Evolutionary conservation across 2,113 vertebrate species (phyloP).

Genomic region (Pionites leucogaster): DNA sequence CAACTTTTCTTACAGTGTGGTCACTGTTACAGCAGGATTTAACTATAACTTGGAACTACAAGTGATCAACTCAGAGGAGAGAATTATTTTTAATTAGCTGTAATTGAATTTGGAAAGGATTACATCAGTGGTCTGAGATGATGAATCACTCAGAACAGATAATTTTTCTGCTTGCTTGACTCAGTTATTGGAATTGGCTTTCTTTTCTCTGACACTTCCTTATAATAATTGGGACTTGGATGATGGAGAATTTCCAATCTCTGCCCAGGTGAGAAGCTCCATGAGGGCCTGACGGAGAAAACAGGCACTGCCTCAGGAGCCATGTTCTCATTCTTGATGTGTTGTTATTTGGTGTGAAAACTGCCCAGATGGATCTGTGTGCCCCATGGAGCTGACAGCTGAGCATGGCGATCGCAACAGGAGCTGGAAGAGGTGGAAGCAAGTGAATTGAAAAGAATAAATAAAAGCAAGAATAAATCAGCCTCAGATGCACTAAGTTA

Average conservation of each 20-base stretch:
- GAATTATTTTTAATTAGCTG: slow-evolving; percentile 43
- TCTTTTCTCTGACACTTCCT: not conserved
- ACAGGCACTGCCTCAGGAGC: not conserved
- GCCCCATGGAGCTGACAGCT: not conserved
- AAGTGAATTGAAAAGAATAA: not conserved
- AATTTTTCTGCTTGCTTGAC: not conserved
- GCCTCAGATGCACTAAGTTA: not conserved
- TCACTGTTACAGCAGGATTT: not conserved
- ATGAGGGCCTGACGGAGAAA: slow-evolving; percentile 32
- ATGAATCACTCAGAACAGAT: not conserved
- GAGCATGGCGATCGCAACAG: fast-evolving
- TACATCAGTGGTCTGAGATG: not conserved
- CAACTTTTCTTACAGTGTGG: not conserved
- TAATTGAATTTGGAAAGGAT: slow-evolving; percentile 35
- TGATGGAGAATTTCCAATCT: slow-evolving; percentile 13
- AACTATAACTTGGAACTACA: not conserved
- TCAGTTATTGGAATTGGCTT: not conserved
- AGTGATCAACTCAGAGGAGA: not conserved
- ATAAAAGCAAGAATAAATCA: not conserved
- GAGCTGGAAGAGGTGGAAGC: not conserved
- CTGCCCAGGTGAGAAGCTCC: not conserved
- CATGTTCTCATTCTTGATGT: not conserved
- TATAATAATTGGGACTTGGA: slow-evolving; percentile 6
- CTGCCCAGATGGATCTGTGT: not conserved
- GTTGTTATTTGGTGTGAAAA: slow-evolving; percentile 48